Conservation (phyloP, 2,888 invertebrate genomes). For the Loripinus fragilis region DNA sequence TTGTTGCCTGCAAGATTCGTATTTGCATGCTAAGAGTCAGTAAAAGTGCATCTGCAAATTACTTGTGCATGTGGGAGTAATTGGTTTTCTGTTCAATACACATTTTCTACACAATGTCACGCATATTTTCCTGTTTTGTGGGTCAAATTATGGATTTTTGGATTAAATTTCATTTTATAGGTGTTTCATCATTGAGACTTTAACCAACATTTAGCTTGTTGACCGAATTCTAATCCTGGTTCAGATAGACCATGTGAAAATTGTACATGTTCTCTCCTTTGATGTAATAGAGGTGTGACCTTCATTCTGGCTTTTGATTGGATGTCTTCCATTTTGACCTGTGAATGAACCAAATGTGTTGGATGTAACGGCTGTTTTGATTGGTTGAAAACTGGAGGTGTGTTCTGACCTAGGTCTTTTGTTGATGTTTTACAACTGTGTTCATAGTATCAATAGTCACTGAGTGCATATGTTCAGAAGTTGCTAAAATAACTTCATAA, state of each 20-base stretch:
- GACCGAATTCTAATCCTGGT: background rate
- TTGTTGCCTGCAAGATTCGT: too few relatives aligned
- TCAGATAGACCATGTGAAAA: slow-evolving; percentile 1
- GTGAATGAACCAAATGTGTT: background rate
- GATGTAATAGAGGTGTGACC: background rate
- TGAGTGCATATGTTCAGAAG: slow-evolving; percentile 5
- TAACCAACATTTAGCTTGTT: background rate
- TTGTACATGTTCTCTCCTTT: background rate
- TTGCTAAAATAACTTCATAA: background rate
- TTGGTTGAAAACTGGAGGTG: slow-evolving; percentile 13
- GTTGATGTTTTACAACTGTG: slow-evolving; percentile 6
- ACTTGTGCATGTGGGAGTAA: too few relatives aligned
- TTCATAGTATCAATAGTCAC: background rate
- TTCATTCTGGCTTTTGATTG: background rate
- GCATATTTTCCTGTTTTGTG: too few relatives aligned
- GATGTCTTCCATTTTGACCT: background rate
- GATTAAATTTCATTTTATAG: too few relatives aligned
- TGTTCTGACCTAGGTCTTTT: background rate
- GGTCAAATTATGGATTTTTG: too few relatives aligned
- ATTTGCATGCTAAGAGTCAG: too few relatives aligned
- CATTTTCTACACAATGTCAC: too few relatives aligned
- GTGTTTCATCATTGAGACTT: too few relatives aligned
- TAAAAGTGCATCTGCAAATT: too few relatives aligned
- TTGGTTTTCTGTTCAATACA: too few relatives aligned
- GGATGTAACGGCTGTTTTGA: slow-evolving; percentile 11